phyloP scores from a whole-genome alignment of 2,113 vertebrate species.

The Ctenodactylus gundi region DNA sequence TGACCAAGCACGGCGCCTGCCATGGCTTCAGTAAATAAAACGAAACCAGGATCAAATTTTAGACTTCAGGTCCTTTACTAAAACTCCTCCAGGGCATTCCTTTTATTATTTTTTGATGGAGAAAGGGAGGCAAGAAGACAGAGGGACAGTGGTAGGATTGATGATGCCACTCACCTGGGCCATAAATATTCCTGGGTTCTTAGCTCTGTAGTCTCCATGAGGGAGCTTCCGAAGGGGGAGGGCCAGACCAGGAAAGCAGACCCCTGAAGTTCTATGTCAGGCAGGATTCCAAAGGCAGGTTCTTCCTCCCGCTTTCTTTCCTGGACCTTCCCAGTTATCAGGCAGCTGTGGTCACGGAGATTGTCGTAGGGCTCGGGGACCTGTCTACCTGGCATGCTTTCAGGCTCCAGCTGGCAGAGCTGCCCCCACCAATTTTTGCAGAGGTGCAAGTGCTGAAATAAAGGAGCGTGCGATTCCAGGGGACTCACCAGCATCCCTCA shows the following conservation, averaged over 20 bases:
- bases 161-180: neutral
- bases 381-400: constrained; percentile 1
- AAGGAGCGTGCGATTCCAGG: neutral
- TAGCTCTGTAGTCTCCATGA: neutral
- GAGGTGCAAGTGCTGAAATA: neutral
- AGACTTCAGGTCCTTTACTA: neutral
- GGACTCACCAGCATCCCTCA: constrained; percentile 14
- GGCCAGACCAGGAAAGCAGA: neutral
- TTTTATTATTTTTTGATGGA: neutral
- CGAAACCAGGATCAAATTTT: neutral
- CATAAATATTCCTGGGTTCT: neutral
- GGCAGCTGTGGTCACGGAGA: neutral
- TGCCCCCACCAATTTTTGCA: neutral
- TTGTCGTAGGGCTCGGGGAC: neutral
- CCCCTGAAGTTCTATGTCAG: neutral
- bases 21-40: neutral
- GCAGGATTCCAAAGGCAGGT: neutral
- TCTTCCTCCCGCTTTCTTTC: neutral
- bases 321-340: neutral
- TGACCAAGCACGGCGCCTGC: neutral
- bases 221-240: neutral
- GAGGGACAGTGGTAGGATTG: neutral
- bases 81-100: neutral
- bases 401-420: neutral
- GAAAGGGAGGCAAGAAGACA: neutral